A percentile compares a stretch with the other conserved stretches of the same genome.
Evolutionary conservation across 1,140 invertebrate genomes (phyloP).

Genomic region (silkworm (Bombyx mori)): ASM3026992v2 NC_085122.1:9523001-9523500

Average conservation of each 20-base stretch:
- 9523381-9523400: constrained; percentile 39
- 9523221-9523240: constrained; percentile 4
- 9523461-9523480: constrained; percentile 13
- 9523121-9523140: too few species aligned
- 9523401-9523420: constrained; percentile 52
- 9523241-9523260: constrained; percentile 11
- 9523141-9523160: too few species aligned
- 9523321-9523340: constrained; percentile 17
- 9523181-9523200: too few species aligned
- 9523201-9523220: too few species aligned
- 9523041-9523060: too few species aligned
- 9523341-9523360: constrained; percentile 25
- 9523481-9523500: constrained; percentile 16
- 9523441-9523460: background rate
- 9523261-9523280: constrained; percentile 1
- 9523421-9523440: background rate
- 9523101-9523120: too few species aligned
- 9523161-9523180: too few species aligned
- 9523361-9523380: constrained; percentile 27
- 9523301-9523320: constrained; percentile 40
- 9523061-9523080: too few species aligned
- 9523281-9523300: constrained; percentile 41
- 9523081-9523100: too few species aligned
- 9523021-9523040: too few species aligned
- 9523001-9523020: too few species aligned